Percentiles rank a stretch among this genome's conserved stretches.
Conservation (phyloP, 2,797 vertebrate species). For the Chaetophractus vellerosus region DNA sequence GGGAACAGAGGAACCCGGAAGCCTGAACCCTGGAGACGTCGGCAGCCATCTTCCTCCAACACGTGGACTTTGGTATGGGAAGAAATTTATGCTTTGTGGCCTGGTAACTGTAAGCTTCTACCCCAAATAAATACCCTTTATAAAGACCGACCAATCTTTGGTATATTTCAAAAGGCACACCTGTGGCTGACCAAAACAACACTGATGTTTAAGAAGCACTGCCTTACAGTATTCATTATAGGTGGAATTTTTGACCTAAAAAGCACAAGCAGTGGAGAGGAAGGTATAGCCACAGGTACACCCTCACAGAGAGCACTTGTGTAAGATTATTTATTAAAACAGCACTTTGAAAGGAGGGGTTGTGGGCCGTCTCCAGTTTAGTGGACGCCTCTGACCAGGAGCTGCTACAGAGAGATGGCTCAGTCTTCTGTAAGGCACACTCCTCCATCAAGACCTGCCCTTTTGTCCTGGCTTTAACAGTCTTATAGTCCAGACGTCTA, state of each 20-base stretch:
- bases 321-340: not conserved
- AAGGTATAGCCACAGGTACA: not conserved
- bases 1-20: too few species aligned
- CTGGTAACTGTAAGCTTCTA: too few species aligned
- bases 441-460: not conserved
- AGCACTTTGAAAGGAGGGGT: not conserved
- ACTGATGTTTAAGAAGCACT: accelerated
- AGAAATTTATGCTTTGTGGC: too few species aligned
- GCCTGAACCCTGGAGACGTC: too few species aligned
- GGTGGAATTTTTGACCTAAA: not conserved
- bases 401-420: not conserved
- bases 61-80: too few species aligned
- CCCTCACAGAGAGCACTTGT: not conserved
- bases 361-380: not conserved
- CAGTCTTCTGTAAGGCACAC: not conserved
- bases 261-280: not conserved
- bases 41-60: too few species aligned
- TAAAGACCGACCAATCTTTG: too few species aligned
- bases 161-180: too few species aligned
- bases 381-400: too few species aligned
- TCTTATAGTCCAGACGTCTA: not conserved
- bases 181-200: too few species aligned
- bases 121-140: too few species aligned
- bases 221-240: not conserved
- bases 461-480: not conserved